Evolutionary conservation across 2,113 vertebrate species (phyloP).

Genomic region (Oryzias woworae): DNA sequence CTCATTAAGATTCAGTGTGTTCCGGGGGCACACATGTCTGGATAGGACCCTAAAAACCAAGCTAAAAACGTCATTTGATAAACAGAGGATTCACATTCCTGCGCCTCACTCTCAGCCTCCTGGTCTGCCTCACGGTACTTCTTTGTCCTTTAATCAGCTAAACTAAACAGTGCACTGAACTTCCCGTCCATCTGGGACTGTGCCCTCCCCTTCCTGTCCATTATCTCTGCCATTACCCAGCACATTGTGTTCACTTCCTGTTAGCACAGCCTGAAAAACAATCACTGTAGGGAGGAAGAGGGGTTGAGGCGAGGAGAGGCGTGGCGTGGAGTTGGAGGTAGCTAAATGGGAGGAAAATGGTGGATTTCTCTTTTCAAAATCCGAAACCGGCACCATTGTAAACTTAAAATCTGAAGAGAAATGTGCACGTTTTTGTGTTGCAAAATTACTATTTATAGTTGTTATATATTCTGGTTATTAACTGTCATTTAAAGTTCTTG

Average conservation of each 20-base stretch:
- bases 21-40: constrained; percentile 50
- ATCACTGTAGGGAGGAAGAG: constrained; percentile 19
- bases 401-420: too few relatives aligned
- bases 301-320: constrained; percentile 24
- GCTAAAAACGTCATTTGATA: constrained; percentile 41
- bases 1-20: constrained; percentile 40
- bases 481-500: too few relatives aligned
- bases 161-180: constrained; percentile 50
- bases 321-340: constrained; percentile 1
- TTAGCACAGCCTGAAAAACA: constrained; percentile 52
- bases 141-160: constrained; percentile 51
- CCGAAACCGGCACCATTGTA: too few relatives aligned
- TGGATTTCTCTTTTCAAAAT: too few relatives aligned
- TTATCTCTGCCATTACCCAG: constrained; percentile 55
- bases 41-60: constrained; percentile 35
- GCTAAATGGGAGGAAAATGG: constrained; percentile 32
- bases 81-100: constrained; percentile 35
- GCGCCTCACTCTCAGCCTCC: constrained; percentile 8
- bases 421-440: too few relatives aligned
- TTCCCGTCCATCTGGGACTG: constrained; percentile 63
- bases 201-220: constrained; percentile 64
- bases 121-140: background rate
- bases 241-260: constrained; percentile 72
- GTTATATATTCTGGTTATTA: too few relatives aligned
- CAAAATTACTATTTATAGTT: too few relatives aligned